Percentiles rank a stretch among this genome's conserved stretches.
These are phyloP conservation scores for Saccostrea cuccullata DNA, from an alignment of 1,140 invertebrate species.

Conservation along the genomic window DNA sequence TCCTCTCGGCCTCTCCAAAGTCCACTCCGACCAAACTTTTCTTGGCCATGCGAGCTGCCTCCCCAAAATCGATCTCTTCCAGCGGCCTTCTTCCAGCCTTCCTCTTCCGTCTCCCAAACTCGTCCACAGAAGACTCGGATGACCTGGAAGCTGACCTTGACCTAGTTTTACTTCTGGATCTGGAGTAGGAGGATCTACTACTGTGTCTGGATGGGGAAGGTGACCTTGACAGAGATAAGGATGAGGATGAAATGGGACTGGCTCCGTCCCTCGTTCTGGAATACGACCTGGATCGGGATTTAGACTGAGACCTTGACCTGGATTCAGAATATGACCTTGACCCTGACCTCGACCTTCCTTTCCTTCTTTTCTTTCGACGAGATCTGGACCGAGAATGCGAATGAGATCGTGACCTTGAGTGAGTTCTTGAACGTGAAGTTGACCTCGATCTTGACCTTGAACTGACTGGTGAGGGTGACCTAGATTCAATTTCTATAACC, in stretches of 20 bases:
- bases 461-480: constrained; percentile 22
- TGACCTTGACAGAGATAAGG: constrained; percentile 42
- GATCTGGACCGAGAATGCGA: background rate
- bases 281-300: constrained; percentile 39
- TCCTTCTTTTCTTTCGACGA: background rate
- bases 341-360: background rate
- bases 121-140: constrained; percentile 55
- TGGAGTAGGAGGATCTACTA: constrained; percentile 43
- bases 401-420: constrained; percentile 18
- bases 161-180: constrained; percentile 40
- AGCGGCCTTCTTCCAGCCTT: constrained; percentile 49
- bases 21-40: constrained; percentile 52
- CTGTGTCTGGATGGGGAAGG: constrained; percentile 49
- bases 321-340: constrained; percentile 33
- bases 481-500: constrained; percentile 36
- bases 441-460: constrained; percentile 34
- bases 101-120: constrained; percentile 57
- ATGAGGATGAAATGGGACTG: constrained; percentile 57
- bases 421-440: constrained; percentile 13
- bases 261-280: constrained; percentile 35
- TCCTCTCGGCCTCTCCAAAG: constrained; percentile 57
- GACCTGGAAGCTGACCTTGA: constrained; percentile 48
- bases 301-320: background rate
- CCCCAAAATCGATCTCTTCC: constrained; percentile 56
- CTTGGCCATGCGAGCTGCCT: constrained; percentile 54